phyloP scores from a whole-genome alignment of 2,113 vertebrate genomes.

The Lamprologus lemairii region DNA sequence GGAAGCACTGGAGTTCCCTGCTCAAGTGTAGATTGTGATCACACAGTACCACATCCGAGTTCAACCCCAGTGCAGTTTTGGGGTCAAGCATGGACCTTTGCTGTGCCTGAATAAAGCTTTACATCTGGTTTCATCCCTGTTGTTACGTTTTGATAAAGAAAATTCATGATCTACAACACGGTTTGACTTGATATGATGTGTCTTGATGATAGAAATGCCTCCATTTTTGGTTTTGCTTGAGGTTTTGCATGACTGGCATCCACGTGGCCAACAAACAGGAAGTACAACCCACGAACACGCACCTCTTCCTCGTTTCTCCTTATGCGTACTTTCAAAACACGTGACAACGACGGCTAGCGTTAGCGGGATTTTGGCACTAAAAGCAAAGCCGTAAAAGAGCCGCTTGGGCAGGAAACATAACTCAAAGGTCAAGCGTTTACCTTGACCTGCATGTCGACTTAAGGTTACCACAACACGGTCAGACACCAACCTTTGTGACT shows the following conservation, averaged over 20 bases:
- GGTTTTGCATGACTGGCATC: background rate
- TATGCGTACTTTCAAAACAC: background rate
- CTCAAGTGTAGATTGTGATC: background rate
- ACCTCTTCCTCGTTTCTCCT: background rate
- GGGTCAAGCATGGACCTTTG: background rate
- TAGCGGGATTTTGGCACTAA: background rate
- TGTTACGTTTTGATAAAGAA: background rate
- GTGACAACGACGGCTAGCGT: no score
- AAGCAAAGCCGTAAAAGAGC: background rate
- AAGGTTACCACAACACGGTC: background rate
- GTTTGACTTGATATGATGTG: background rate
- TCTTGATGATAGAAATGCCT: background rate
- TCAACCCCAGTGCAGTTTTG: background rate
- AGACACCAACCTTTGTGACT: background rate
- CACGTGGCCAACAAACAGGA: constrained; percentile 9
- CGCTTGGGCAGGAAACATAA: background rate
- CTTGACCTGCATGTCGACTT: background rate
- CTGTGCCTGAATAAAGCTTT: background rate
- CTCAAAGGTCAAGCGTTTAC: constrained; percentile 4
- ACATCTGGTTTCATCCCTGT: background rate
- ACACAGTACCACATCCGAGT: background rate
- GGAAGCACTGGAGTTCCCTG: background rate
- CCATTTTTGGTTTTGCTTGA: background rate
- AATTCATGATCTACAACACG: background rate
- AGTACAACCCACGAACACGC: background rate